Evolutionary conservation across 2,113 vertebrate genomes (phyloP).

Genomic region (Paedocypris sp.): DNA sequence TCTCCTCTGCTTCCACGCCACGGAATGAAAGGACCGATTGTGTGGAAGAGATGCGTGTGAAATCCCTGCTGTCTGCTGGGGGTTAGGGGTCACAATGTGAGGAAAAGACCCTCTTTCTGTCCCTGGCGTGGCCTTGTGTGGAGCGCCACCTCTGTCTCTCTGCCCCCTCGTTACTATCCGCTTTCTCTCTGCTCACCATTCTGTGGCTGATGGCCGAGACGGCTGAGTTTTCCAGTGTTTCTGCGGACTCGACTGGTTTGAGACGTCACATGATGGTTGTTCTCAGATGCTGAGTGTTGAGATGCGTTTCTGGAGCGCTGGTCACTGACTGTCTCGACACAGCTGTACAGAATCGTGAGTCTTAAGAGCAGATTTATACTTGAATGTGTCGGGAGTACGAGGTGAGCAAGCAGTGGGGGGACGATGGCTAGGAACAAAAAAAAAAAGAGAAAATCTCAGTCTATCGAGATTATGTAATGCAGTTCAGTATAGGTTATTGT

Average conservation of each 20-base stretch:
- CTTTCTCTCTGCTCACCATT: constrained; percentile 49
- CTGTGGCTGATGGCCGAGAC: constrained; percentile 81
- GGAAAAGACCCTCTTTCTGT: constrained; percentile 70
- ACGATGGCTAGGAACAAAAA: too few relatives aligned
- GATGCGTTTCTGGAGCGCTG: too few relatives aligned
- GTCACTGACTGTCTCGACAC: too few relatives aligned
- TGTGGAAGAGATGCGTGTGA: constrained; percentile 82
- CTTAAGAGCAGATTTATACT: too few relatives aligned
- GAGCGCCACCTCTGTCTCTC: constrained; percentile 56
- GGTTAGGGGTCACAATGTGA: constrained; percentile 69
- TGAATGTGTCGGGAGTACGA: too few relatives aligned
- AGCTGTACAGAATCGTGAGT: too few relatives aligned
- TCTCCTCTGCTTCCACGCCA: constrained; percentile 54
- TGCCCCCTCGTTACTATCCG: too few relatives aligned
- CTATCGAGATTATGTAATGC: too few relatives aligned
- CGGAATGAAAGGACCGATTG: constrained; percentile 87
- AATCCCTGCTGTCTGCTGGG: constrained; percentile 70
- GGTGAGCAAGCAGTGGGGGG: too few relatives aligned
- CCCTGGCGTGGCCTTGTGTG: constrained; percentile 71
- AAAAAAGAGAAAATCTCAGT: too few relatives aligned
- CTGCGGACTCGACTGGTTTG: constrained; percentile 43
- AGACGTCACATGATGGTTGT: too few relatives aligned
- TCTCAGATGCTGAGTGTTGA: neutral
- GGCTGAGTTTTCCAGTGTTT: constrained; percentile 79
- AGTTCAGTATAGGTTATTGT: too few relatives aligned